These are phyloP conservation scores for Triops cancriformis DNA, from an alignment of 1,140 invertebrate species.

Conservation along the genomic window DNA sequence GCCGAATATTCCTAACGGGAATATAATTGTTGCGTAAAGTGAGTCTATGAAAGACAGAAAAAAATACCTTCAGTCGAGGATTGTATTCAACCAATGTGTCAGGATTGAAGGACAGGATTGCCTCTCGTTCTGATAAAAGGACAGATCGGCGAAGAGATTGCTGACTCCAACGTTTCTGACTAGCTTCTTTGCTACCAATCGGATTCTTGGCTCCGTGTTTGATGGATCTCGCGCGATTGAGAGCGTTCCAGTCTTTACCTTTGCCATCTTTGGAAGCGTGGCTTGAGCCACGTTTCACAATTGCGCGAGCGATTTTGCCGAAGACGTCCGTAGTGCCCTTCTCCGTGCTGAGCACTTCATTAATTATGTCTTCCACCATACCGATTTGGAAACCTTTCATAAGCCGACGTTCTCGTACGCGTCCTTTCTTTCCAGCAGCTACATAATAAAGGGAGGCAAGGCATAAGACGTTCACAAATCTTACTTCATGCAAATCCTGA, in stretches of 20 bases:
- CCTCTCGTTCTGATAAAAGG: constrained; percentile 48
- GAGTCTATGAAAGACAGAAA: background rate
- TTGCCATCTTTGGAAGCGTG: constrained; percentile 38
- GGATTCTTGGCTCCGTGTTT: constrained; percentile 49
- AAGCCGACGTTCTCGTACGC: constrained; percentile 69
- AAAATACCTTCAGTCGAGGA: constrained; percentile 55
- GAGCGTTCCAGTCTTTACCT: constrained; percentile 75
- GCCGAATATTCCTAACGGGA: constrained; percentile 49
- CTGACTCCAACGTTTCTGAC: constrained; percentile 47
- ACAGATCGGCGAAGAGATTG: constrained; percentile 53
- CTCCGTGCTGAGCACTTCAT: constrained; percentile 54
- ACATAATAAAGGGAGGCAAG: constrained; percentile 30
- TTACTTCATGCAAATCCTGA: background rate
- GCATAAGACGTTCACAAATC: background rate
- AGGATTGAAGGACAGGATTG: constrained; percentile 52
- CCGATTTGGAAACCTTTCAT: constrained; percentile 85
- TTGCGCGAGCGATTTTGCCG: constrained; percentile 64
- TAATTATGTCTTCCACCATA: constrained; percentile 70
- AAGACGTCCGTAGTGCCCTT: constrained; percentile 64
- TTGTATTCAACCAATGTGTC: constrained; percentile 62
- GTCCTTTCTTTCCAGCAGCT: constrained; percentile 72
- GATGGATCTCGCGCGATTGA: constrained; percentile 60
- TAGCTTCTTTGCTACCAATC: constrained; percentile 61
- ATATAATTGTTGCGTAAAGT: background rate
- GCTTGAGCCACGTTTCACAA: constrained; percentile 45